Base-by-base conservation (phyloP, 2,113 vertebrate genomes). In the Oenanthe oenanthe region DNA sequence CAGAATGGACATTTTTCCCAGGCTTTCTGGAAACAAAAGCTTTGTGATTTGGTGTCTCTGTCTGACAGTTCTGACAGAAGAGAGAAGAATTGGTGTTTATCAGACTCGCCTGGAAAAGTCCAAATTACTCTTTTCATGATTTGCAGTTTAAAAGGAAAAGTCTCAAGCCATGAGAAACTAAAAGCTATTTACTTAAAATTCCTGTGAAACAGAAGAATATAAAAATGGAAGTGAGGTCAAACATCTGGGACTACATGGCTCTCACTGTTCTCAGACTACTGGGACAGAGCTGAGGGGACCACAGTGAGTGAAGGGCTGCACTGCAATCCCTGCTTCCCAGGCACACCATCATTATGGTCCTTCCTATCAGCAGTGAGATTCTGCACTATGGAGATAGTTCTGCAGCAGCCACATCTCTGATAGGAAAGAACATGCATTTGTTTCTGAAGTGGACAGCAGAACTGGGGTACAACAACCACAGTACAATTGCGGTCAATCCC, bases 111-210 rank as follows among this genome's bases (percentile, higher is more conserved):
- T 85, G 36, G 63, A 45, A 82, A 87, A 75, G 14, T 56, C 28
- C 47, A 77, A 45, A 86, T 7, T 4, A 29, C 66, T 91, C 6
- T 50, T 85, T 56, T 57, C 2, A 21, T 0, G 1, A 53, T 79
- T 45, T 77, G 31, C 32, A 78, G 32, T 70, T 85, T 76, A 38
- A 93, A 85, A 92, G 62, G 34, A 86, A 73, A 82, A 58, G 9
- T 60, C 45, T 19, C 31, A 87, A 85, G 48, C 8, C 1, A 1
- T 21, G 17, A 72, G 51, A 78, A 84, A 50, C 19, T 25, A 36
- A 85, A 65, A 85, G 11, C 28, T n/a, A 51, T 51, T 70, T 45
- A 51, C 65, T 71, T 66, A 77, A 56, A 77, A 63, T 36, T 60
- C 25, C 19, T 50, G 22, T 47, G 57, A 85, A 87, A 47, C 3